These are phyloP conservation scores for Chrysolina haemoptera DNA, from an alignment of 2,888 invertebrate species.

Conservation along the genomic window DNA sequence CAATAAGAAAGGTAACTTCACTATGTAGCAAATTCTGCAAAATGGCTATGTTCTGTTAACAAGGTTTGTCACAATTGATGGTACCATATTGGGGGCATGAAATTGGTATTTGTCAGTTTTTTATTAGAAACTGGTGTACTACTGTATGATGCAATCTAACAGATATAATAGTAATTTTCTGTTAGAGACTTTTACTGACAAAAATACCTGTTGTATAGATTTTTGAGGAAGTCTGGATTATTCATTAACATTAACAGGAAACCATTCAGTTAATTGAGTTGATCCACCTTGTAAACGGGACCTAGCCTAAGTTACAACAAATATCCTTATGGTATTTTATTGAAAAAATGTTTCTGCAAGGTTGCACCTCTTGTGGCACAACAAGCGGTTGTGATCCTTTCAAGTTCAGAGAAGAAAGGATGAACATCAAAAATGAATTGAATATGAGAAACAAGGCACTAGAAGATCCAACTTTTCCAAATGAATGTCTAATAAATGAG, in stretches of 20 bases:
- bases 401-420: conserved; percentile 75
- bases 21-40: not conserved
- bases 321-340: too few species aligned
- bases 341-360: conserved; percentile 58
- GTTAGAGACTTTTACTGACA: too few species aligned
- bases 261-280: too few species aligned
- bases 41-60: too few species aligned
- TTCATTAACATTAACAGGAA: too few species aligned
- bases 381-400: conserved; percentile 75
- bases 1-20: conserved; percentile 68
- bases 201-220: too few species aligned
- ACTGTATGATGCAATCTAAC: too few species aligned
- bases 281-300: too few species aligned
- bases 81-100: not conserved
- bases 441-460: conserved; percentile 80
- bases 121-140: not conserved
- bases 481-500: conserved; percentile 82
- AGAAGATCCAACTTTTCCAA: conserved; percentile 77
- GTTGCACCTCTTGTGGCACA: conserved; percentile 78
- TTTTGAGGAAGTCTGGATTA: too few species aligned
- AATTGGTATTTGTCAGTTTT: not conserved
- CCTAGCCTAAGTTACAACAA: too few species aligned
- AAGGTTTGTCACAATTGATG: too few species aligned
- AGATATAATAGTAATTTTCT: too few species aligned
- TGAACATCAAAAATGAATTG: conserved; percentile 79